Evolutionary conservation across 2,797 vertebrate genomes (phyloP).

Genomic region (Discoglossus pictus): DNA sequence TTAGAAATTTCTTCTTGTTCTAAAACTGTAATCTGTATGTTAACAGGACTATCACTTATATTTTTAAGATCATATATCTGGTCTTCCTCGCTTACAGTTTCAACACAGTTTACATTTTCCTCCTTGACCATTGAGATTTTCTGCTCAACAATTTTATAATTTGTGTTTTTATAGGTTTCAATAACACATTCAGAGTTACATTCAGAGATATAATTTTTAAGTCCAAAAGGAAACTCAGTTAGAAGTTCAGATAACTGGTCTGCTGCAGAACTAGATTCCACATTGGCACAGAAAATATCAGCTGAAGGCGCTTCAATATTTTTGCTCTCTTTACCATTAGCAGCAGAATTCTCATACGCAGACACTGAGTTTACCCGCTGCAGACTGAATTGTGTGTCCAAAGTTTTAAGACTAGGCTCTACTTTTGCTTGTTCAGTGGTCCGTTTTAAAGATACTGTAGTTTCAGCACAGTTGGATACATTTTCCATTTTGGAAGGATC

Average conservation of each 20-base stretch:
- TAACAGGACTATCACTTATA: constrained; percentile 7
- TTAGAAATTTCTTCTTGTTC: constrained; percentile 57
- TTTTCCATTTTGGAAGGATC: constrained; percentile 4
- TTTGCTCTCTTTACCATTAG: no score
- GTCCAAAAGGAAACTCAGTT: constrained; percentile 71
- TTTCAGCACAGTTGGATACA: not conserved
- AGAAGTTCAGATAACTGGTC: constrained; percentile 71
- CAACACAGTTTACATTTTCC: no score
- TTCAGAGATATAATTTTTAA: constrained; percentile 55
- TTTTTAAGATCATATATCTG: constrained; percentile 24
- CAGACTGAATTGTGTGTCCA: no score
- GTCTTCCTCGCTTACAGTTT: no score
- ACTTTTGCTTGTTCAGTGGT: no score
- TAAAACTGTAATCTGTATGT: constrained; percentile 59
- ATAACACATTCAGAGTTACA: not conserved
- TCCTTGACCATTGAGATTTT: no score
- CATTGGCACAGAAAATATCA: not conserved
- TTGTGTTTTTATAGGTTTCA: no score
- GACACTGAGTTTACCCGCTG: no score
- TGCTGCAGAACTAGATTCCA: constrained; percentile 43
- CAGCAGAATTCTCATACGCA: no score
- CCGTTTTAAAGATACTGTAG: not conserved
- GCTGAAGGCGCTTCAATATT: not conserved
- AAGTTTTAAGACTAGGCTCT: no score
- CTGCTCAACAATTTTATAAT: no score